Evolutionary conservation across 2,113 vertebrate genomes (phyloP), one percentile per base, ranked within the genome.

Genomic region (Trichomycterus rosablanca): DNA sequence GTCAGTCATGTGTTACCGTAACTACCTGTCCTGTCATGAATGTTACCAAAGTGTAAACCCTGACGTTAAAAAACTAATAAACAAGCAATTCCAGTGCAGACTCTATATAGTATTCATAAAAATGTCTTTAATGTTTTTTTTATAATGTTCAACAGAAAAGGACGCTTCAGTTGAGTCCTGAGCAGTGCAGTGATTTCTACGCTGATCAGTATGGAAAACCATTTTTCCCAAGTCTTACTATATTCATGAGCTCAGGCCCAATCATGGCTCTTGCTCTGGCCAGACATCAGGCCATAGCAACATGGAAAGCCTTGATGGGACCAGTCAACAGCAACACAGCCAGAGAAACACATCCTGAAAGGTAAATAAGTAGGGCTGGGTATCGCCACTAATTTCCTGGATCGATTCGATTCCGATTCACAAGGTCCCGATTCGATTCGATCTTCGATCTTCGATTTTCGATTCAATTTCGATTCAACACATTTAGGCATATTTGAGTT

Each of bases 121-220:
- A 19, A 1, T 5, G 14, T 12, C 7, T 19, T 55, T 55, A 14
- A 9, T 35, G 34, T 37, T 11, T 40, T n/a, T 40, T 40, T n/a
- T 40, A 2, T 40, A 5, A n/a, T 40, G 40, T 46, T 46, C 32
- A 5, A 5, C 60, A 98, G 96, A 97, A 87, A 80, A 82, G 90
- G 66, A 92, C 78, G 61, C 78, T 97, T 19, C 91, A 86, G 18
- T 78, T 99, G 7, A 97, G 90, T 75, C 93, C 92, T 48, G 95
- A 97, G 72, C 90, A 97, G 56, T 97, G 95, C 71, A 92, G 91
- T 76, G 93, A 97, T 73, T 95, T 98, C 67, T 98, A 99, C 15
- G 86, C 88, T 37, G 87, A 95, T 19, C 90, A 93, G 1, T 94
- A 93, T 69, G 94, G 93, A 30, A 96, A 91, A 76, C 68, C 86